phyloP scores from a whole-genome alignment of 2,888 invertebrate genomes.

The Pegoplata infirma region DNA sequence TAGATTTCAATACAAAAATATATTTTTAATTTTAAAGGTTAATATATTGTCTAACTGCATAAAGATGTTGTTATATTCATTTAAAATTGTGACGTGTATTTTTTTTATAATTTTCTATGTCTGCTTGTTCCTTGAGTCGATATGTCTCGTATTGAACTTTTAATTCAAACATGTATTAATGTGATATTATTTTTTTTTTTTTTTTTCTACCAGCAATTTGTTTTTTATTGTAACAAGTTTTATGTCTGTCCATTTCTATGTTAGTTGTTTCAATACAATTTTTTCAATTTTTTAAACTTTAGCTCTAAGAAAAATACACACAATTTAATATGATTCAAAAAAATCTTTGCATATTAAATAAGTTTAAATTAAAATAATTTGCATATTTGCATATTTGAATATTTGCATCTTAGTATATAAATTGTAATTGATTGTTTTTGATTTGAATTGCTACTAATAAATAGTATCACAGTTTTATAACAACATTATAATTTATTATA shows the following conservation, averaged over 20 bases:
- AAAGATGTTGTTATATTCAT: background rate
- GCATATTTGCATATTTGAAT: conserved; percentile 25
- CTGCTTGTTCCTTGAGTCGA: conserved; percentile 19
- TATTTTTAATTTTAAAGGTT: no score
- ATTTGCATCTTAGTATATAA: conserved; percentile 36
- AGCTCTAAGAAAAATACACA: conserved; percentile 1
- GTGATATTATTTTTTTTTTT: no score
- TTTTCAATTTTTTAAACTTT: background rate
- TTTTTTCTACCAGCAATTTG: conserved; percentile 1
- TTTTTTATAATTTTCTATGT: background rate
- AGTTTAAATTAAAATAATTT: conserved; percentile 6
- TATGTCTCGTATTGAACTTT: conserved; percentile 39
- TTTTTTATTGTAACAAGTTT: conserved; percentile 13
- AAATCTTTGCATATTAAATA: background rate
- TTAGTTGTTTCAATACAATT: background rate
- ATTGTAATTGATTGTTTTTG: conserved; percentile 26
- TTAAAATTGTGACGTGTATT: background rate
- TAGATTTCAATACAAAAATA: no score
- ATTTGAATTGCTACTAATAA: conserved; percentile 21
- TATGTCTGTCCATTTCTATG: background rate
- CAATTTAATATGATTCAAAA: background rate
- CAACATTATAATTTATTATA: conserved; percentile 6
- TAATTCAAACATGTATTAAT: conserved; percentile 7
- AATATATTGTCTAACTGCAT: background rate
- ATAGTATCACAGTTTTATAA: conserved; percentile 3